Conservation (phyloP, 2,113 vertebrate species). For the Phyllostomus discolor region DNA sequence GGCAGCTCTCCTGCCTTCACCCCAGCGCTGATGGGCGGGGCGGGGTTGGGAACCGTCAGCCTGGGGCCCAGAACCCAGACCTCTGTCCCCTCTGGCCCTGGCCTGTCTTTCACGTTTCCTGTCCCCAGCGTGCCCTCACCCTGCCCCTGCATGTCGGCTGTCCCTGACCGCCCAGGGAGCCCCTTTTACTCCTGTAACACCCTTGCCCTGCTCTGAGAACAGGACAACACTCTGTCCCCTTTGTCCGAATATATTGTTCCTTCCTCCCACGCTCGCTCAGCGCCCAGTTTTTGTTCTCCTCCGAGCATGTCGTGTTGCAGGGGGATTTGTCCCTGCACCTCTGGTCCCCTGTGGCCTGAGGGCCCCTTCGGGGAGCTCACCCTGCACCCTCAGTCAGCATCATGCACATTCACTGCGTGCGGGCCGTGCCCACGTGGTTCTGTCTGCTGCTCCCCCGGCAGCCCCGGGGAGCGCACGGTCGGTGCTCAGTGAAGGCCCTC, state of each 20-base stretch:
- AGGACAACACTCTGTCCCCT: background rate
- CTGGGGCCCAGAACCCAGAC: background rate
- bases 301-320: accelerated
- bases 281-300: background rate
- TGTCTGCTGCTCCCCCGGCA: background rate
- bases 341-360: background rate
- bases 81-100: background rate
- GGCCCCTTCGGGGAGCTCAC: background rate
- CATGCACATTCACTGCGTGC: accelerated
- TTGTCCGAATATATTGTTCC: accelerated
- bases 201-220: background rate
- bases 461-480: no score
- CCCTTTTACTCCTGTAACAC: no score
- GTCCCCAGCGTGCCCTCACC: accelerated
- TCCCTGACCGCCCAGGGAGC: background rate
- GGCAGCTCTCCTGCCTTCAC: background rate
- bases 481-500: background rate
- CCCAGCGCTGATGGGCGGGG: accelerated
- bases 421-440: accelerated
- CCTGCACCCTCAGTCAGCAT: background rate
- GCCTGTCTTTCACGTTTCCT: background rate
- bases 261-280: background rate
- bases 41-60: background rate
- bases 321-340: background rate
- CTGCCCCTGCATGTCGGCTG: background rate